These are phyloP conservation scores for Plebejus anna DNA, from an alignment of 2,888 invertebrate species.

Conservation along the genomic window DNA sequence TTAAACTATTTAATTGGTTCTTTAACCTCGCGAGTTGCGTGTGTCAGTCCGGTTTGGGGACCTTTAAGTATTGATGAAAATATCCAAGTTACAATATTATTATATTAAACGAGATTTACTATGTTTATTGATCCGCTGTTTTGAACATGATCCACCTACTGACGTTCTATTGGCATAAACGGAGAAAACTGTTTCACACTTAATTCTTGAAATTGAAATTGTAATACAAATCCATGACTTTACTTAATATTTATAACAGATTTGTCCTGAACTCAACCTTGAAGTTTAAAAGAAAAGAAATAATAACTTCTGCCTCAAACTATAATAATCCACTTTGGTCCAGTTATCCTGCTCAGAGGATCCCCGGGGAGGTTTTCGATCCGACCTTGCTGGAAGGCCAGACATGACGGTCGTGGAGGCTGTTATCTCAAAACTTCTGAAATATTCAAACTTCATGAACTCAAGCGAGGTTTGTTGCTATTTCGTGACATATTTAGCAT, in stretches of 20 bases:
- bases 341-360: constrained; percentile 5
- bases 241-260: not conserved
- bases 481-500: not conserved
- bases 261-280: not conserved
- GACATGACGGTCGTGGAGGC: not conserved
- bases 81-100: not conserved
- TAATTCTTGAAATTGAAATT: too few species aligned
- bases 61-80: constrained; percentile 4
- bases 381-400: constrained; percentile 15
- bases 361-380: not conserved
- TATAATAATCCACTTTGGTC: not conserved
- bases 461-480: not conserved
- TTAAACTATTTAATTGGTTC: constrained; percentile 24
- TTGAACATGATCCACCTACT: not conserved
- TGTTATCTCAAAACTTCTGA: not conserved
- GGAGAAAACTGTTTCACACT: too few species aligned
- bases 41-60: constrained; percentile 26
- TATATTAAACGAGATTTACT: not conserved
- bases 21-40: constrained; percentile 23
- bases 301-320: not conserved
- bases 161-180: too few species aligned
- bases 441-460: not conserved
- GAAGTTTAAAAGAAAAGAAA: not conserved
- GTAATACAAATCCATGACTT: not conserved
- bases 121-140: not conserved